These are phyloP conservation scores for Priocnemis perturbator DNA, from an alignment of 2,888 invertebrate species.

Conservation along the genomic window DNA sequence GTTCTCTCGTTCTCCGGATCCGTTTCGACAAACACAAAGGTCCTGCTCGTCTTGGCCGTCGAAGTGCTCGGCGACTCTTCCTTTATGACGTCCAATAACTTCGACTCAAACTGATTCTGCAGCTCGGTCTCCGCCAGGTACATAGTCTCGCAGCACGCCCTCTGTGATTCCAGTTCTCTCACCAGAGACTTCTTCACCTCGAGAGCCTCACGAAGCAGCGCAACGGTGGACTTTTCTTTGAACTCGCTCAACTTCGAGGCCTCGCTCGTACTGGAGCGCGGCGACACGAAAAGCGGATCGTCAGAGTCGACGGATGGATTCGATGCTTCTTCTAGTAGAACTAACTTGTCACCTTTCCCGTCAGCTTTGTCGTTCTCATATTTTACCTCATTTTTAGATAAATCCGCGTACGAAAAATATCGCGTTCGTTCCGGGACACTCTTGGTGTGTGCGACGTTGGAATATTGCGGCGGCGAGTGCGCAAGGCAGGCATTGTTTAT, in stretches of 20 bases:
- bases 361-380: neutral
- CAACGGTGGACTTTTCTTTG: constrained; percentile 53
- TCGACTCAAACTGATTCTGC: constrained; percentile 48
- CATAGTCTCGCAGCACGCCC: no score
- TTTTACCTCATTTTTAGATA: neutral
- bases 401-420: no score
- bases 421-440: no score
- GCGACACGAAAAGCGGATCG: constrained; percentile 31
- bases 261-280: constrained; percentile 47
- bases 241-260: constrained; percentile 51
- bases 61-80: constrained; percentile 62
- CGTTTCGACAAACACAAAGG: constrained; percentile 32
- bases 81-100: constrained; percentile 61
- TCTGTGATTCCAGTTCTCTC: no score
- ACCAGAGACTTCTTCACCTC: constrained; percentile 54
- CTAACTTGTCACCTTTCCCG: neutral
- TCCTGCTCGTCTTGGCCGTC: constrained; percentile 45
- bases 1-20: constrained; percentile 19
- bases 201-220: constrained; percentile 57
- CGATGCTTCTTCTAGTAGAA: constrained; percentile 27
- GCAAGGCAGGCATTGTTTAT: no score
- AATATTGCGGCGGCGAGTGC: no score
- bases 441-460: no score
- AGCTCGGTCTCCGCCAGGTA: neutral
- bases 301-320: constrained; percentile 30